These are phyloP conservation scores for Gorsachius goisagi DNA, from an alignment of 2,113 vertebrate species.

Conservation along the genomic window DNA sequence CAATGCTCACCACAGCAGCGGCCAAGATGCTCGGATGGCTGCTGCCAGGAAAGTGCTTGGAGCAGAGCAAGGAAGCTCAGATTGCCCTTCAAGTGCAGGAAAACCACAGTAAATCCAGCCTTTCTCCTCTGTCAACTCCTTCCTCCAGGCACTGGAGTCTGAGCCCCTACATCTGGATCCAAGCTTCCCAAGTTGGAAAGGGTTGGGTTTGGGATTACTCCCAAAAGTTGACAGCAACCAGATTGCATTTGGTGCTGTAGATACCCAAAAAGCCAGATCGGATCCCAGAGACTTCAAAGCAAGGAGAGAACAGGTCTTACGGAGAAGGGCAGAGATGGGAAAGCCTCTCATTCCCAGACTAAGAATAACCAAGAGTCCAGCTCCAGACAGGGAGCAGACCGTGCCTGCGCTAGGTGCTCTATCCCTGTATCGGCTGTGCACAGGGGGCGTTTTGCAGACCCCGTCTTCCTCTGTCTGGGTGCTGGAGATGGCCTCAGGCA, in stretches of 20 bases:
- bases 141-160: not conserved
- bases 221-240: not conserved
- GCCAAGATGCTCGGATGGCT: not conserved
- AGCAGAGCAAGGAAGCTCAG: not conserved
- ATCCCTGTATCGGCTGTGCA: fast-evolving
- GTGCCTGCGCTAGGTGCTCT: fast-evolving
- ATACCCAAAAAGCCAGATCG: not conserved
- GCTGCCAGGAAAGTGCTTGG: not conserved
- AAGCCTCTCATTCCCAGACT: not conserved
- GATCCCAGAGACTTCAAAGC: not conserved
- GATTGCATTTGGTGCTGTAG: not conserved
- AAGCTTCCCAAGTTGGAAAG: not conserved
- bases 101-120: not conserved
- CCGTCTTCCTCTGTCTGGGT: not conserved
- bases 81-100: not conserved
- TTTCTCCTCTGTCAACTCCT: not conserved
- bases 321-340: not conserved
- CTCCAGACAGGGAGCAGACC: not conserved
- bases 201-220: not conserved
- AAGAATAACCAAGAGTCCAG: not conserved
- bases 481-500: not conserved
- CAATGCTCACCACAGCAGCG: not conserved
- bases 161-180: not conserved
- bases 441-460: not conserved
- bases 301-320: not conserved